These are phyloP conservation scores for Steromphala cineraria DNA, from an alignment of 2,888 invertebrate genomes.

Conservation along the genomic window DNA sequence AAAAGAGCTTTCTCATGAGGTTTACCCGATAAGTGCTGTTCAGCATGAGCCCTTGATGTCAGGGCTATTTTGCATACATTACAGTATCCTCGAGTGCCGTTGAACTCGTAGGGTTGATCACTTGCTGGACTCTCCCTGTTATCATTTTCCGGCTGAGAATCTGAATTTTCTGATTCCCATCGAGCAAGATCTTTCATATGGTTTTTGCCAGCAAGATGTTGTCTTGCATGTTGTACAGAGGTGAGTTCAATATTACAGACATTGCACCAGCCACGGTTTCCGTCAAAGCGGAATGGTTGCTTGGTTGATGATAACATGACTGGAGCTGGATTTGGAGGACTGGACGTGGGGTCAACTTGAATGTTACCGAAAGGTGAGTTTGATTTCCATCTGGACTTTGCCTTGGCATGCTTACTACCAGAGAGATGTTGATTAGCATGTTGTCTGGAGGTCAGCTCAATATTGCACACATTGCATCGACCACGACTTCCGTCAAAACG, in stretches of 20 bases:
- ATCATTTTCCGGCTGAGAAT: neutral
- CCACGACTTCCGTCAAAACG: slow-evolving; percentile 37
- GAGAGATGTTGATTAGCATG: slow-evolving; percentile 42
- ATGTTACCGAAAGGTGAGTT: neutral
- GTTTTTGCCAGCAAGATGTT: slow-evolving; percentile 42
- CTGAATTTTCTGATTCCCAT: neutral
- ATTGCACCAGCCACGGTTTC: slow-evolving; percentile 37
- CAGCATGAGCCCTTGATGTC: slow-evolving; percentile 44
- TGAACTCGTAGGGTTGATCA: slow-evolving; percentile 27
- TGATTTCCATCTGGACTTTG: neutral
- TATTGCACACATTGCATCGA: slow-evolving; percentile 39
- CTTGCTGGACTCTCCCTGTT: neutral
- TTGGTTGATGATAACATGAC: neutral
- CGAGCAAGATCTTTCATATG: slow-evolving; percentile 30
- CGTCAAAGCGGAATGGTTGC: slow-evolving; percentile 36
- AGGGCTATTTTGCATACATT: slow-evolving; percentile 45
- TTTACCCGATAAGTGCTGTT: slow-evolving; percentile 48
- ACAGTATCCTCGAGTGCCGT: slow-evolving; percentile 41
- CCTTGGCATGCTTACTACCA: slow-evolving; percentile 34
- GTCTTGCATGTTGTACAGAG: slow-evolving; percentile 36
- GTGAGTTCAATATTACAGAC: slow-evolving; percentile 45
- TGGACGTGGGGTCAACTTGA: neutral
- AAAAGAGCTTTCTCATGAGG: slow-evolving; percentile 39
- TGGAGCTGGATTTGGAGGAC: neutral
- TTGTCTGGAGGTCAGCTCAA: slow-evolving; percentile 39